These are phyloP conservation scores for Drosophila sp. DNA, from an alignment of 1,140 invertebrate genomes.

Conservation along the genomic window DNA sequence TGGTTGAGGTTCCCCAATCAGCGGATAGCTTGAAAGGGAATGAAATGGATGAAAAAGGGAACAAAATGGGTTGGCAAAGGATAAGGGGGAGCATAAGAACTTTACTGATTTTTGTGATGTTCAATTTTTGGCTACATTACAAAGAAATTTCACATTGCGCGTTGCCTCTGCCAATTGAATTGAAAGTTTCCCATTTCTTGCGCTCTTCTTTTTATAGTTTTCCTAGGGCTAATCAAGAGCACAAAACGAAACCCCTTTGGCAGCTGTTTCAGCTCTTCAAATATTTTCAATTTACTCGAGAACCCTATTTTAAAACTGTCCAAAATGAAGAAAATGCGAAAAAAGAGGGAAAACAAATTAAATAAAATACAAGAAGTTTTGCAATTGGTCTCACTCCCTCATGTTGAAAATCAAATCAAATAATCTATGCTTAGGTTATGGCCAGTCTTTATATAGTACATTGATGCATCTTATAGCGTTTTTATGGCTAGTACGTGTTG, in stretches of 20 bases:
- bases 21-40: neutral
- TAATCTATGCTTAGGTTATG: slow-evolving; percentile 45
- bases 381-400: slow-evolving; percentile 28
- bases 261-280: slow-evolving; percentile 40
- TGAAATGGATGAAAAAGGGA: neutral
- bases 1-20: too few relatives aligned
- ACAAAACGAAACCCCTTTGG: slow-evolving; percentile 37
- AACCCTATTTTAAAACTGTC: slow-evolving; percentile 16
- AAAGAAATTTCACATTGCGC: slow-evolving; percentile 19
- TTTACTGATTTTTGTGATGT: slow-evolving; percentile 54
- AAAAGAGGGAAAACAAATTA: slow-evolving; percentile 27
- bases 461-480: slow-evolving; percentile 28
- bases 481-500: slow-evolving; percentile 63
- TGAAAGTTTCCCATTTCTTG: slow-evolving; percentile 37
- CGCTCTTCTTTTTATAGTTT: slow-evolving; percentile 20
- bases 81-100: neutral
- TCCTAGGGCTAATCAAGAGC: slow-evolving; percentile 43
- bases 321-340: neutral
- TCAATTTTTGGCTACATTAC: slow-evolving; percentile 39
- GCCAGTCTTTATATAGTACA: slow-evolving; percentile 18
- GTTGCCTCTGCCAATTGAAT: slow-evolving; percentile 39
- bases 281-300: slow-evolving; percentile 51
- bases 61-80: too few relatives aligned
- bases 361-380: slow-evolving; percentile 41
- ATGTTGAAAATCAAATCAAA: slow-evolving; percentile 43